Conservation (phyloP, 2,888 invertebrate species). For the Blera fallax region DNA sequence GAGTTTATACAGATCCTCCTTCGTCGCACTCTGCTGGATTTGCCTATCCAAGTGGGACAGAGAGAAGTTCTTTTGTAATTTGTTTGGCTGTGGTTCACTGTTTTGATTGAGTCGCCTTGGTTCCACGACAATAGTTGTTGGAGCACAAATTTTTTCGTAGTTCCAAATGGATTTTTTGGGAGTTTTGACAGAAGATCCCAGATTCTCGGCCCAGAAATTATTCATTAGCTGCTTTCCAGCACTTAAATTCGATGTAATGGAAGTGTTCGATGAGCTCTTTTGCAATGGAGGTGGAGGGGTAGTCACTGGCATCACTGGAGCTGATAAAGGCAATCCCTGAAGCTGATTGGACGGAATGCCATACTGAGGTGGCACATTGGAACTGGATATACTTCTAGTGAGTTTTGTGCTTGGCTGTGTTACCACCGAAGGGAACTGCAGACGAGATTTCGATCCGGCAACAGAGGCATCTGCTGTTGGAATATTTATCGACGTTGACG, state of each 20-base stretch:
- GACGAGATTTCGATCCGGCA: constrained; percentile 74
- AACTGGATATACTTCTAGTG: constrained; percentile 81
- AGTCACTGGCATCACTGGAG: constrained; percentile 28
- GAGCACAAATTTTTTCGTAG: constrained; percentile 80
- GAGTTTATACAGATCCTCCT: constrained; percentile 81
- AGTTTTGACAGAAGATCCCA: constrained; percentile 78
- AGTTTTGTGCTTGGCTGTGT: constrained; percentile 73
- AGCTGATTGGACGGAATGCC: constrained; percentile 62
- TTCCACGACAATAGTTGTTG: constrained; percentile 30
- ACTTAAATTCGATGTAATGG: constrained; percentile 77
- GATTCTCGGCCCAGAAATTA: constrained; percentile 81
- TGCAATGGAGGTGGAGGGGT: constrained; percentile 46
- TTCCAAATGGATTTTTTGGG: constrained; percentile 81
- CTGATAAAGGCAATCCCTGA: constrained; percentile 65
- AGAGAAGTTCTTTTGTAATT: constrained; percentile 80
- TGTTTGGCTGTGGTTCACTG: constrained; percentile 74
- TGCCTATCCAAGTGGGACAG: constrained; percentile 80
- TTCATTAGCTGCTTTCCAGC: constrained; percentile 80
- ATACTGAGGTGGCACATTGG: constrained; percentile 76
- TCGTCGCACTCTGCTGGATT: constrained; percentile 80
- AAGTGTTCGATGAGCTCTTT: constrained; percentile 75
- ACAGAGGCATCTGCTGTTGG: constrained; percentile 58
- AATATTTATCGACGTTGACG: constrained; percentile 61
- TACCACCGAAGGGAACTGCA: constrained; percentile 79
- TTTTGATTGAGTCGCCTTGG: constrained; percentile 72